Conservation (phyloP, 2,113 vertebrate genomes). For the Pelmatolapia mariae region DNA sequence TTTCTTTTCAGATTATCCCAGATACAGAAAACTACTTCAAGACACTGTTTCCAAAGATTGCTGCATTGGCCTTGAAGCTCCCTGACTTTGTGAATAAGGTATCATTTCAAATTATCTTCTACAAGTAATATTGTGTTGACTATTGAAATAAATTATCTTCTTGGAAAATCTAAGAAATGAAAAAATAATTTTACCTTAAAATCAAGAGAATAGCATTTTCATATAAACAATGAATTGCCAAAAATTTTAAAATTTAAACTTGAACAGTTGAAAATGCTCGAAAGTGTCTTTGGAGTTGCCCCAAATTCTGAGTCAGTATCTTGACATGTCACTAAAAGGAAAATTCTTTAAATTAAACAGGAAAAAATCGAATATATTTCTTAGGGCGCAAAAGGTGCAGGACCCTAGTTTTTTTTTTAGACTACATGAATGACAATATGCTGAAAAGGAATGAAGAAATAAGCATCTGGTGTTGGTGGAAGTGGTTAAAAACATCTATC, state of each 20-base stretch:
- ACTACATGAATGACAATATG: neutral
- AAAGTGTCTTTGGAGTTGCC: neutral
- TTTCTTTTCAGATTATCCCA: neutral
- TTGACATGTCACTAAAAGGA: neutral
- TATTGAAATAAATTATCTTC: neutral
- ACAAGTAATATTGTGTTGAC: neutral
- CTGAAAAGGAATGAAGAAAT: neutral
- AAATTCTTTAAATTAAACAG: neutral
- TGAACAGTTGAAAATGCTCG: neutral
- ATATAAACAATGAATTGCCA: neutral
- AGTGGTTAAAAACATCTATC: neutral
- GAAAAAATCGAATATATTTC: neutral
- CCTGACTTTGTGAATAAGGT: conserved; percentile 33
- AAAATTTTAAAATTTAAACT: neutral
- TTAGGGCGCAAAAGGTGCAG: neutral
- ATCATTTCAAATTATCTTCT: neutral
- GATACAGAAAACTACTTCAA: neutral
- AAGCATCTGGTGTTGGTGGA: neutral
- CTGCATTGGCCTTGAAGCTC: conserved; percentile 50
- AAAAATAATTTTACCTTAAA: neutral
- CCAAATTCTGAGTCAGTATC: neutral
- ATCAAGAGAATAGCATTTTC: neutral
- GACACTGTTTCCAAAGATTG: conserved; percentile 47
- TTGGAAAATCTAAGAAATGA: neutral
- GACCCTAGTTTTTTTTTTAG: neutral